Base-by-base conservation (phyloP, 2,113 vertebrate genomes). In the Myotis davidii region DNA sequence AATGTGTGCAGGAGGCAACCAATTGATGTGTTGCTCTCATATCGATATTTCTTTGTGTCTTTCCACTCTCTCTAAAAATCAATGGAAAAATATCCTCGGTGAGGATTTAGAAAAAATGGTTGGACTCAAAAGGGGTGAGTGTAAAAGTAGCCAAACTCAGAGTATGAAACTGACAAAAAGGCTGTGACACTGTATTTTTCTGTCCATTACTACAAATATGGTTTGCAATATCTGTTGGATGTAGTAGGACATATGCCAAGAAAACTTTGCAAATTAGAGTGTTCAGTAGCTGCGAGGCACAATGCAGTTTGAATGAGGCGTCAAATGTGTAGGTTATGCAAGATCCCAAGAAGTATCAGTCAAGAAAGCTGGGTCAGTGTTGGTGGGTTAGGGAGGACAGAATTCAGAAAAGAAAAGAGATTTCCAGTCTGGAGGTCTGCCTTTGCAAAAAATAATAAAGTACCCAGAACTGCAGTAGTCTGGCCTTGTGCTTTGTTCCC, bases 71-170 rank as follows among this genome's bases (percentile, higher is more conserved):
- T 59, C 56, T 27, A 61, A 61, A 61, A 61, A 61, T 27, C 56
- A 27, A 11, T 61, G 56, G 56, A 27, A 61, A 27, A 61, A 61
- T 61, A 61, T 11, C 23, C 56, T 61, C 1, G 8, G 56, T 61
- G 23, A 59, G 54, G 56, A 59, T 25, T 59, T 25, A 1, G 1
- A 10, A 59, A 87, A 34, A 95, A 84, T 73, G 54, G 25, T 64
- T 79, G 77, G 25, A 74, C 42, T 73, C 9, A 83, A 77, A 85
- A 88, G 6, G 5, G 16, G 7, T 52, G 39, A 69, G 4, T 61
- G 20, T 94, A 56, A 94, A 85, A 92, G 59, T 95, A 42, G 61
- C 45, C 84, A 95, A 81, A 82, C 25, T 90, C 67, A 76, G 72
- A 88, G 20, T 76, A 65, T 48, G 32, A 91, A 52, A 52, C 61